Evolutionary conservation across 2,888 invertebrate species (phyloP), one percentile per base, ranked within the genome.

Genomic region (Tupiocoris notatus): DNA sequence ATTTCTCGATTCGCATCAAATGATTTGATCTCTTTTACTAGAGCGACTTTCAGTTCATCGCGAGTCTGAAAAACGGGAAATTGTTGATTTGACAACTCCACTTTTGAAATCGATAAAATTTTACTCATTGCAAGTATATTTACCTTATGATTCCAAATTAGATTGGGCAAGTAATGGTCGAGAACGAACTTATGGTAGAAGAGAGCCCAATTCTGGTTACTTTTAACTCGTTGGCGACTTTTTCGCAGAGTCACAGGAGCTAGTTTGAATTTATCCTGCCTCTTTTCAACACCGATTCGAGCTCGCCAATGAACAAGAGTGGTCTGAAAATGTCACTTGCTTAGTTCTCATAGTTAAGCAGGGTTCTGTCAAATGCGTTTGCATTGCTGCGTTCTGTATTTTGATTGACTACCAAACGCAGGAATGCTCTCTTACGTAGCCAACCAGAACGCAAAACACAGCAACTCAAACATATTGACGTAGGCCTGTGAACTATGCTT

Each of bases 111-210:
- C 17, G 57, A n/a, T n/a, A n/a, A n/a, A n/a, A n/a, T n/a, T n/a
- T n/a, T n/a, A n/a, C n/a, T n/a, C n/a, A n/a, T n/a, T n/a, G n/a
- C n/a, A n/a, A n/a, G n/a, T n/a, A n/a, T n/a, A n/a, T n/a, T n/a
- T 81, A 93, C 94, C 85, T 96, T 97, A 83, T 96, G 96, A 84
- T 99, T 99, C 99, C 99, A 99, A 82, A 99, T 96, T 58, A 99
- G 88, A 86, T 98, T 97, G 0, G 98, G 95, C 84, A 95, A 88
- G 76, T 94, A 92, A 83, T 98, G 98, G 86, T 99, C 97, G 83
- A 90, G 90, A 82, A 90, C 90, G 85, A 99, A 99, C 85, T 95
- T 93, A 85, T 94, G 95, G 86, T 96, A 98, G 86, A 99, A 98
- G 80, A 95, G 87, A 68, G 91, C 89, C 94, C 96, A 96, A 86